phyloP scores from a whole-genome alignment of 1,140 invertebrate genomes.

The Neodiprion lecontei region DNA sequence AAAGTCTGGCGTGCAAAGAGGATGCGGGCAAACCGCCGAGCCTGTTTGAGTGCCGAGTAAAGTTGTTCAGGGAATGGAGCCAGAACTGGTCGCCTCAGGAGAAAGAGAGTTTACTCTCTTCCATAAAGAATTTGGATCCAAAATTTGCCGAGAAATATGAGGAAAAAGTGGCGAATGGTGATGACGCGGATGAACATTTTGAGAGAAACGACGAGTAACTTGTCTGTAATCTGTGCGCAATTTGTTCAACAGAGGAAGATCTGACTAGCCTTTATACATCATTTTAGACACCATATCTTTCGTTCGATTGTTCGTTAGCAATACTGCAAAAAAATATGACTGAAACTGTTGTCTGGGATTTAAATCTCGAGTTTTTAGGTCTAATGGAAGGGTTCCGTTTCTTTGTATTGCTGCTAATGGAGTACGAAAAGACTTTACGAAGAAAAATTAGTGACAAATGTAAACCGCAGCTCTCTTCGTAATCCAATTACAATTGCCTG shows the following conservation, averaged over 20 bases:
- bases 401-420: too few relatives aligned
- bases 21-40: constrained; percentile 74
- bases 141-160: constrained; percentile 76
- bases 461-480: too few relatives aligned
- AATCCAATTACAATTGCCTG: too few relatives aligned
- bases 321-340: too few relatives aligned
- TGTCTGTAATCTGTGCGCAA: background rate
- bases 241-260: background rate
- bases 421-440: too few relatives aligned
- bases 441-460: too few relatives aligned
- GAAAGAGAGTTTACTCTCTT: constrained; percentile 71
- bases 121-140: constrained; percentile 73
- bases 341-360: background rate
- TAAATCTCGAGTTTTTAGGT: background rate
- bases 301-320: too few relatives aligned
- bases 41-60: constrained; percentile 88
- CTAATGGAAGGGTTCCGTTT: background rate
- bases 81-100: constrained; percentile 80
- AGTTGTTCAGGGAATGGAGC: constrained; percentile 88
- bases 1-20: constrained; percentile 70
- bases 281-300: too few relatives aligned
- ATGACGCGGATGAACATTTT: background rate
- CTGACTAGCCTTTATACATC: too few relatives aligned
- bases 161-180: constrained; percentile 59
- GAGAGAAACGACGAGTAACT: background rate